These are phyloP conservation scores for Agraylea sexmaculata DNA, from an alignment of 1,140 invertebrate genomes.

Conservation along the genomic window DNA sequence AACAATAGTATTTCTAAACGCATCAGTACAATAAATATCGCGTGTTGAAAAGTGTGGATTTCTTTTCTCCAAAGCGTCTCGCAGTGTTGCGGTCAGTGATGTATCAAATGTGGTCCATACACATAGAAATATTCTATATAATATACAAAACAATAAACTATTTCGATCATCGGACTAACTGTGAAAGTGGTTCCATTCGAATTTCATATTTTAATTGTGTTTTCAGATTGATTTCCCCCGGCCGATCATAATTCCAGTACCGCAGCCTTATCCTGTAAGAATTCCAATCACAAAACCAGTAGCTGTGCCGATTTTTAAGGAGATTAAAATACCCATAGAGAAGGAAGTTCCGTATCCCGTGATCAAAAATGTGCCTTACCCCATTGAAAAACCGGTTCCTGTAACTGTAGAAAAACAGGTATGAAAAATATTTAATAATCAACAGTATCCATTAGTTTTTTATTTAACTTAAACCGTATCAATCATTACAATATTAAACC, in stretches of 20 bases:
- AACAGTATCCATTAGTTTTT: too few species aligned
- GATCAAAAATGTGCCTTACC: conserved; percentile 53
- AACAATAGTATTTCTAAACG: too few species aligned
- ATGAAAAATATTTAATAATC: conserved; percentile 15
- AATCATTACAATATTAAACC: too few species aligned
- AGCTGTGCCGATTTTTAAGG: conserved; percentile 50
- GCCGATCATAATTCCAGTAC: conserved; percentile 48
- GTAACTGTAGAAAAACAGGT: conserved; percentile 51
- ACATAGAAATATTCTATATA: neutral
- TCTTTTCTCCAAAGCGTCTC: too few species aligned
- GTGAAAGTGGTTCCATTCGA: too few species aligned
- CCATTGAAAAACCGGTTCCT: conserved; percentile 52
- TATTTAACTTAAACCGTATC: too few species aligned
- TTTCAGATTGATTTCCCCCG: conserved; percentile 46
- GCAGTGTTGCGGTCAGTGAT: neutral
- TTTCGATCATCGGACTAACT: too few species aligned
- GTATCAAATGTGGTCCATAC: neutral
- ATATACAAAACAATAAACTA: neutral
- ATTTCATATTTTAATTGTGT: conserved; percentile 1
- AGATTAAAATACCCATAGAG: conserved; percentile 50
- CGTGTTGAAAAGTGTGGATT: too few species aligned
- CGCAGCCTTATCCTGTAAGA: conserved; percentile 53
- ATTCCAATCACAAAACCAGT: conserved; percentile 53
- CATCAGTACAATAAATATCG: too few species aligned
- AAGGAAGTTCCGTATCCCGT: conserved; percentile 56